Percentiles rank a stretch among this genome's conserved stretches.
Conservation (phyloP, 2,888 invertebrate species). For the Campoletis raptor region DNA sequence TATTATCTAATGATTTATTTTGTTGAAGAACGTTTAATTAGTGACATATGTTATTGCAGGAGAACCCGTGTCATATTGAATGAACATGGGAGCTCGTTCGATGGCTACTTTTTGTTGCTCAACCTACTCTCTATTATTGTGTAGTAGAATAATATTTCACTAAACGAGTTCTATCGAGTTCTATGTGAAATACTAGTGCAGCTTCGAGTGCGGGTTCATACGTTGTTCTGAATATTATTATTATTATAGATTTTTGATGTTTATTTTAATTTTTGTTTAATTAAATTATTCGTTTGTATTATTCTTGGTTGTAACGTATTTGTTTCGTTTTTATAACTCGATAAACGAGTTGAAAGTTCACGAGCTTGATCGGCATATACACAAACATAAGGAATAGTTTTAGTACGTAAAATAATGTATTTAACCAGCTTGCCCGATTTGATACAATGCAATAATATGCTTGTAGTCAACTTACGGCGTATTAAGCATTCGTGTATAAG, state of each 20-base stretch:
- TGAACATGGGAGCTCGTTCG: neutral
- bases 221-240: neutral
- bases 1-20: neutral
- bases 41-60: neutral
- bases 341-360: neutral
- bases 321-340: neutral
- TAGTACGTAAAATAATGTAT: neutral
- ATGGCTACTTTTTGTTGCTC: neutral
- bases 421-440: neutral
- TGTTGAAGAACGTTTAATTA: neutral
- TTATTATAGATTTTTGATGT: neutral
- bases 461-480: slow-evolving; percentile 1
- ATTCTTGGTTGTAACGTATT: neutral
- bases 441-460: neutral
- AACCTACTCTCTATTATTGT: neutral
- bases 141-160: neutral
- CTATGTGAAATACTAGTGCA: neutral
- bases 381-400: neutral
- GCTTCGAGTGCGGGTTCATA: neutral
- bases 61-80: neutral
- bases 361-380: neutral
- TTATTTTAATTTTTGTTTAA: neutral
- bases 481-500: neutral
- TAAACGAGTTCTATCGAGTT: neutral
- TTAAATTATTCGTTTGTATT: neutral